Evolutionary conservation across 2,113 vertebrate species (phyloP), one percentile per base, ranked within the genome.

Genomic region (Ophthalmolycus amberensis): DNA sequence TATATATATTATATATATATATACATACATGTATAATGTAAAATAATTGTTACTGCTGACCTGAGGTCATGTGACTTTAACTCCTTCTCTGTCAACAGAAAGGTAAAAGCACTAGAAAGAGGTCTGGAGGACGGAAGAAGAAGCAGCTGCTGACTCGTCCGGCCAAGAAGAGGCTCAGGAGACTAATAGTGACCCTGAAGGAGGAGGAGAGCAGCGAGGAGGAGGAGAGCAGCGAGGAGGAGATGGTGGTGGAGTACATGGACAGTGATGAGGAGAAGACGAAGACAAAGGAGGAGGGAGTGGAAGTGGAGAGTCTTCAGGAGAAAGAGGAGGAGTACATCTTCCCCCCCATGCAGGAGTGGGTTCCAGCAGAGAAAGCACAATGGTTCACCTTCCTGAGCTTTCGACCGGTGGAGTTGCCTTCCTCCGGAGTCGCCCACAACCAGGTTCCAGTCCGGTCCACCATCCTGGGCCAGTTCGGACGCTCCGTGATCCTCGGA

Each of bases 301-400:
- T 48, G 22, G 2, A n/a, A 5, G 9, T 32, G 11, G 18, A 46
- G 64, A 48, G 22, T 14, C 2, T 10, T 58, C 18, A 83, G 32
- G 8, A 69, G 48, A 4, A 63, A 12, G 1, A 18, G 12, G 8
- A 73, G 38, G 42, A 56, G 10, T 76, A 77, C 3, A 0, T 0
- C 0, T 32, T 96, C 18, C 95, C 96, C 0, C 88, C 90, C 46
- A 85, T 98, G 1, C 85, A 95, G 62, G 56, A 95, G 34, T 99
- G 97, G 97, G 60, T 96, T 6, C 97, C 97, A 0, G 84, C 12
- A 2, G 64, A 68, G 27, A 20, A 11, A 34, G 1, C 32, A 0
- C 5, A 15, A 7, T 0, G 16, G 12, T n/a, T 46, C 18, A 0
- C 15, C 77, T 76, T 2, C 6, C 59, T 93, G 27, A 86, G 4